phyloP scores from a whole-genome alignment of 1,140 invertebrate genomes.

The Megalopta genalis region DNA sequence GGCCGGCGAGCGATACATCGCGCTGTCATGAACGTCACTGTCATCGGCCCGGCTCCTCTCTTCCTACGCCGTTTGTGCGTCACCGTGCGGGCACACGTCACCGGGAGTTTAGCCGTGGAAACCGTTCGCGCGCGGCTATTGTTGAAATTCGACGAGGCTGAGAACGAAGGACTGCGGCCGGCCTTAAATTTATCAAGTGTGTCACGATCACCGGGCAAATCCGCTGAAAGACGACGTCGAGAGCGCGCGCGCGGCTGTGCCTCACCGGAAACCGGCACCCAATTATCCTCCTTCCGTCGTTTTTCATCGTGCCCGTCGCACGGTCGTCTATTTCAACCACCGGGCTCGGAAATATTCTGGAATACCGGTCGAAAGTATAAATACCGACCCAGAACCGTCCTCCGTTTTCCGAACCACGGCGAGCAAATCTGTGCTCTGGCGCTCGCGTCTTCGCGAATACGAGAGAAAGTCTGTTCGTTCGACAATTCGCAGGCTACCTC shows the following conservation, averaged over 20 bases:
- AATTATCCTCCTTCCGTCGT: neutral
- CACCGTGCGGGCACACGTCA: constrained; percentile 40
- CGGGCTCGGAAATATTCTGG: neutral
- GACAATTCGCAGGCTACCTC: too few species aligned
- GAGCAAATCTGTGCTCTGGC: too few species aligned
- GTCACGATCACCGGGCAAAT: constrained; percentile 19
- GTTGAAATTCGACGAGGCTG: constrained; percentile 17
- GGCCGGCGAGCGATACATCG: too few species aligned
- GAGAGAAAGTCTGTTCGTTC: too few species aligned
- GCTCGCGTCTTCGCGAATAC: too few species aligned
- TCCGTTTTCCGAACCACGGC: too few species aligned
- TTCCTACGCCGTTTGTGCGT: constrained; percentile 36
- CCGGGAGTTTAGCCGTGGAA: neutral
- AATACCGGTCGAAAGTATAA: neutral
- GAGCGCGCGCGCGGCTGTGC: too few species aligned
- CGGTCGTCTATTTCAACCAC: too few species aligned
- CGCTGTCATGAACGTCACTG: constrained; percentile 5
- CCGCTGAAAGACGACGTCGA: neutral
- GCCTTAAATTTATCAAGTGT: constrained; percentile 31
- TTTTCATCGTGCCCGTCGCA: neutral
- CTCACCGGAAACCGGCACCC: neutral
- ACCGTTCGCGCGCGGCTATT: constrained; percentile 9
- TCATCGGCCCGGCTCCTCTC: constrained; percentile 21
- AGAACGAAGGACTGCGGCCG: constrained; percentile 5
- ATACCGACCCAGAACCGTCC: too few species aligned